Conservation (phyloP, 2,797 vertebrate species). For the Mormyrus proboscirostris region DNA sequence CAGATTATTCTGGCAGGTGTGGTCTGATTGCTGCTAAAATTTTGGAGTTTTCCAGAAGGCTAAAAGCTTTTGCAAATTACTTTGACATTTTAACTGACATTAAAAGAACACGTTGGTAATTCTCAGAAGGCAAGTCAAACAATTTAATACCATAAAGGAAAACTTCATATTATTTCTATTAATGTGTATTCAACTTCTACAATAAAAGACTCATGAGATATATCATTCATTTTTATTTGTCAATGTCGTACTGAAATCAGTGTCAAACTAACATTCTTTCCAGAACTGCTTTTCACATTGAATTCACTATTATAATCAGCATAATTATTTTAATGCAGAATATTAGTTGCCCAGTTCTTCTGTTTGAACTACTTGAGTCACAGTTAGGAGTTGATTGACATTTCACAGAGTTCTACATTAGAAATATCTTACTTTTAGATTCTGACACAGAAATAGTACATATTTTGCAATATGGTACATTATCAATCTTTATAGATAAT, state of each 20-base stretch:
- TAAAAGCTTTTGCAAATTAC: not conserved
- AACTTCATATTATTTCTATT: not conserved
- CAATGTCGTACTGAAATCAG: not conserved
- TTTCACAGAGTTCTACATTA: not conserved
- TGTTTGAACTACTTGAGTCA: not conserved
- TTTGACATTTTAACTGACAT: not conserved
- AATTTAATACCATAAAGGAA: not conserved
- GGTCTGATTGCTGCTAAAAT: not conserved
- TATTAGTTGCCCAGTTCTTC: not conserved
- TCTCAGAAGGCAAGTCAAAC: not conserved
- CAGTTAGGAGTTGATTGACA: not conserved
- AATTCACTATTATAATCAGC: not conserved
- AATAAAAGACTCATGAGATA: not conserved
- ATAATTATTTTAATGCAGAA: not conserved
- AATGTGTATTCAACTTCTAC: not conserved
- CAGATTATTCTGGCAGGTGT: not conserved
- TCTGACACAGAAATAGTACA: not conserved
- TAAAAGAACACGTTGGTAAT: not conserved
- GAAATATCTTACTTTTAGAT: not conserved
- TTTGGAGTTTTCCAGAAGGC: not conserved
- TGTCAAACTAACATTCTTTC: not conserved
- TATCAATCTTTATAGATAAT: not conserved
- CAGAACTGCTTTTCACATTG: not conserved
- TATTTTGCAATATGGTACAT: not conserved
- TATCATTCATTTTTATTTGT: not conserved